These are phyloP conservation scores for Thumatha senex DNA, from an alignment of 2,888 invertebrate species.

Conservation along the genomic window DNA sequence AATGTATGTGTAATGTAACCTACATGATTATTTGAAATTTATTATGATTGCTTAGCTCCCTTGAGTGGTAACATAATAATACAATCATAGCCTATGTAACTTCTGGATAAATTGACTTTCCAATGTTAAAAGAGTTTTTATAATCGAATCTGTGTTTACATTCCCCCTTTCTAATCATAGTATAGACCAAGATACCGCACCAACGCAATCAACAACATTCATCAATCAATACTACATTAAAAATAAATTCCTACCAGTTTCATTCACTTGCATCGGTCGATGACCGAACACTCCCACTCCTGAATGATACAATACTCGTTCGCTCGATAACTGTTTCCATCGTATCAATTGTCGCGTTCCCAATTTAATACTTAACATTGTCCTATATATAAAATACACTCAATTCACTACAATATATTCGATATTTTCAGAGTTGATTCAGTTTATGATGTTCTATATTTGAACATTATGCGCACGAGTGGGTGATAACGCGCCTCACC, in stretches of 20 bases:
- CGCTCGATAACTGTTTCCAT: conserved; percentile 51
- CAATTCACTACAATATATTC: conserved; percentile 1
- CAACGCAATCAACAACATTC: too few species aligned
- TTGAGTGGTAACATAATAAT: too few species aligned
- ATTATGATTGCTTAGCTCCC: too few species aligned
- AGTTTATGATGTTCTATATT: conserved; percentile 53
- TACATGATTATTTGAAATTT: too few species aligned
- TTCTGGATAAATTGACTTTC: too few species aligned
- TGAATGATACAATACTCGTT: conserved; percentile 76
- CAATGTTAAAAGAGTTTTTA: too few species aligned
- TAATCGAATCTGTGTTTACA: too few species aligned
- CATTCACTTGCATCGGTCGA: conserved; percentile 67
- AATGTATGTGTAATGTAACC: too few species aligned
- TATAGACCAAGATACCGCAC: too few species aligned
- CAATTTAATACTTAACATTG: conserved; percentile 62
- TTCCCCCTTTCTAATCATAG: too few species aligned
- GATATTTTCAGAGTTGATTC: conserved; percentile 14
- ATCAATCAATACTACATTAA: too few species aligned
- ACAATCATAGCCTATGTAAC: too few species aligned
- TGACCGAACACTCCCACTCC: conserved; percentile 85
- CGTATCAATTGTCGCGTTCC: conserved; percentile 54
- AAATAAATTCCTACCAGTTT: conserved; percentile 51
- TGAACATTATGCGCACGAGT: conserved; percentile 60
- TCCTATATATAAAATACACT: conserved; percentile 39
- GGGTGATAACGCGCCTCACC: conserved; percentile 34